Conservation (phyloP, 2,888 invertebrate species). For the Stenchaetothrips biformis region DNA sequence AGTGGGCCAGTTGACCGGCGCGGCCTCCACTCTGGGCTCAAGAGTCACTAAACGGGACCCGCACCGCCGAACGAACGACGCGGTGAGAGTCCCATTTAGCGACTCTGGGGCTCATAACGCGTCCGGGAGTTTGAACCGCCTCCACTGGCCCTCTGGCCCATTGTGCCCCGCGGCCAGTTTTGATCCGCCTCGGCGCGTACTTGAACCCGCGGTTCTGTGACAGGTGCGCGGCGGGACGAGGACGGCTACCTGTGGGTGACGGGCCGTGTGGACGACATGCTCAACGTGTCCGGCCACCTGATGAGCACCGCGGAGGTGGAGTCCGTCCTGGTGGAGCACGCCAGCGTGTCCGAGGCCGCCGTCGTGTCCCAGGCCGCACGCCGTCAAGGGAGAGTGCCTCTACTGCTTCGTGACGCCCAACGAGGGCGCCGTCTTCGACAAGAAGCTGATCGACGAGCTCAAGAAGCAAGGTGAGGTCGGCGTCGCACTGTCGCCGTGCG, state of each 20-base stretch:
- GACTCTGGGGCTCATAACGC: no score
- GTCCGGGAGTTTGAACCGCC: slow-evolving; percentile 36
- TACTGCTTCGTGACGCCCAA: slow-evolving; percentile 96
- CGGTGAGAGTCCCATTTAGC: no score
- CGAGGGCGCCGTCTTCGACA: slow-evolving; percentile 65
- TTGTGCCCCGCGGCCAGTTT: slow-evolving; percentile 30
- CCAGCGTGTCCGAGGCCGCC: slow-evolving; percentile 85
- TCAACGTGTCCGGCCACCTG: slow-evolving; percentile 96
- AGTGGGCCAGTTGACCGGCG: no score
- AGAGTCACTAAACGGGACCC: no score
- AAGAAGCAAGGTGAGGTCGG: slow-evolving; percentile 55
- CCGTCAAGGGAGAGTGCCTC: slow-evolving; percentile 92
- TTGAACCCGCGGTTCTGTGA: not conserved
- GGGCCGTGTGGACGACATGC: slow-evolving; percentile 95
- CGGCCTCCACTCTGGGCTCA: no score
- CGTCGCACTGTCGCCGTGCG: not conserved
- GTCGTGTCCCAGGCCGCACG: slow-evolving; percentile 92
- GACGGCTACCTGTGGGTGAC: slow-evolving; percentile 97
- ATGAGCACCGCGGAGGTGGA: slow-evolving; percentile 96
- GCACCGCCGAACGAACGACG: no score
- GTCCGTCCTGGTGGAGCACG: slow-evolving; percentile 72
- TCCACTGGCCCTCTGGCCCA: no score
- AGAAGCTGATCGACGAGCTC: slow-evolving; percentile 63
- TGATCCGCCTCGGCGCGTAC: slow-evolving; percentile 39
- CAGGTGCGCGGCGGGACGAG: slow-evolving; percentile 83